These are phyloP conservation scores for Oncopodura yosiiana DNA, from an alignment of 1,140 invertebrate genomes.

Conservation along the genomic window DNA sequence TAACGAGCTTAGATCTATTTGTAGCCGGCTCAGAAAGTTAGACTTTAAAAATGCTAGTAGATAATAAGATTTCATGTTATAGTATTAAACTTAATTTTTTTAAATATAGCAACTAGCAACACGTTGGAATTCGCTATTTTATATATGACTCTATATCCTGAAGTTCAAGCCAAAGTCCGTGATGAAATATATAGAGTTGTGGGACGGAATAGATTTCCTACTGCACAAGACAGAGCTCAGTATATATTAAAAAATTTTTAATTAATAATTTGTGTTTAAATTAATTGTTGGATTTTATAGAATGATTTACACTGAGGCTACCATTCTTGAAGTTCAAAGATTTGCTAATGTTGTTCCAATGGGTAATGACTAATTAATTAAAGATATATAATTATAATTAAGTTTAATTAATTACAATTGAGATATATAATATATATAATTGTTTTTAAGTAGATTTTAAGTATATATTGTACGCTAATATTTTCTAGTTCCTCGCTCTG, in stretches of 20 bases:
- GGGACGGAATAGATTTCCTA: slow-evolving; percentile 54
- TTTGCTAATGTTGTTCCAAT: slow-evolving; percentile 22
- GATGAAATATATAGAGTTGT: slow-evolving; percentile 68
- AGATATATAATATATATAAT: background rate
- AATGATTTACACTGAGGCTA: slow-evolving; percentile 31
- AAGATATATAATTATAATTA: background rate
- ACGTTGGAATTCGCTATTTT: slow-evolving; percentile 65
- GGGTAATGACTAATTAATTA: background rate
- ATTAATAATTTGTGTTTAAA: no score
- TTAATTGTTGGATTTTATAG: no score
- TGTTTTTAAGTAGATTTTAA: background rate
- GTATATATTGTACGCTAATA: no score
- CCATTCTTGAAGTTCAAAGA: slow-evolving; percentile 24
- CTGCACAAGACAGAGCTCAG: slow-evolving; percentile 57
- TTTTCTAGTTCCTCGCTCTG: no score
- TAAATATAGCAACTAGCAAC: slow-evolving; percentile 57
- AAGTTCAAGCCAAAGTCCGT: slow-evolving; percentile 66
- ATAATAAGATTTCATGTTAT: background rate
- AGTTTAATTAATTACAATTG: background rate
- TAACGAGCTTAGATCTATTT: slow-evolving; percentile 41
- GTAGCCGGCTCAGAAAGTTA: background rate
- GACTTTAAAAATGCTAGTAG: background rate
- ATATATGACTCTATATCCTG: slow-evolving; percentile 62
- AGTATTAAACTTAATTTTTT: background rate
- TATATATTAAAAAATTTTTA: slow-evolving; percentile 44